Evolutionary conservation across 92 coral and sea anemone species (phyloP).

Genomic region (Epizoanthus scotinus): DNA sequence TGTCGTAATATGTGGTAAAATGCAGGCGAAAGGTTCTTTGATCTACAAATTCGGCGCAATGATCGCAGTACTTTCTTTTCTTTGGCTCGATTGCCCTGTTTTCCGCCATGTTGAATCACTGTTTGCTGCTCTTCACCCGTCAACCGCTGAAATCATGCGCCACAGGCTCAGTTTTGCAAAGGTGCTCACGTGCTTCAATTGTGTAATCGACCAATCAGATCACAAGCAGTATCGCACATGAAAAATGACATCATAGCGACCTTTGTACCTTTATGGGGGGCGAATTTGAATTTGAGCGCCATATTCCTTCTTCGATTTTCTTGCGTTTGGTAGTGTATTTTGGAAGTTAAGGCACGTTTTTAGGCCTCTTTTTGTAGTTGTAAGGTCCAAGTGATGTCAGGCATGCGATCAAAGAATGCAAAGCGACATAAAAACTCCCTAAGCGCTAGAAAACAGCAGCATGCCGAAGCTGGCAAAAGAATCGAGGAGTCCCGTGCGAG

Average conservation of each 20-base stretch:
- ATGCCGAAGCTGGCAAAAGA: constrained; percentile 6
- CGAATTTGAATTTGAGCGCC: constrained; percentile 1
- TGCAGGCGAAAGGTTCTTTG: constrained; percentile 5
- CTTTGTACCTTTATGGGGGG: constrained; percentile 1
- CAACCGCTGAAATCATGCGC: neutral
- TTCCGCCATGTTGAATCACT: constrained; percentile 1
- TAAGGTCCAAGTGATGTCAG: constrained; percentile 5
- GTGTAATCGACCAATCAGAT: neutral
- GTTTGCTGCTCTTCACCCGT: neutral
- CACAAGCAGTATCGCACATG: neutral
- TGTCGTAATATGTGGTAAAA: constrained; percentile 1
- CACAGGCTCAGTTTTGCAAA: constrained; percentile 1
- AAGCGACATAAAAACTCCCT: constrained; percentile 1
- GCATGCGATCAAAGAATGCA: constrained; percentile 10
- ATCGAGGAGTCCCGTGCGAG: constrained; percentile 1
- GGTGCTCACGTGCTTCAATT: constrained; percentile 4
- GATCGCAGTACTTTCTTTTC: neutral
- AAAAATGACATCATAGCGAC: constrained; percentile 18
- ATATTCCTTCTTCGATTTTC: neutral
- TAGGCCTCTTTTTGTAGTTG: constrained; percentile 5
- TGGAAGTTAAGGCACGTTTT: constrained; percentile 7
- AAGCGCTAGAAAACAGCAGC: constrained; percentile 5
- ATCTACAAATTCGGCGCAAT: constrained; percentile 15
- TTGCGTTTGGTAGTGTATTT: neutral
- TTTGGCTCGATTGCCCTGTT: neutral